Percentiles rank a stretch among this genome's conserved stretches.
These are phyloP conservation scores for Odontomyia ornata DNA, from an alignment of 2,888 invertebrate species.

Conservation along the genomic window DNA sequence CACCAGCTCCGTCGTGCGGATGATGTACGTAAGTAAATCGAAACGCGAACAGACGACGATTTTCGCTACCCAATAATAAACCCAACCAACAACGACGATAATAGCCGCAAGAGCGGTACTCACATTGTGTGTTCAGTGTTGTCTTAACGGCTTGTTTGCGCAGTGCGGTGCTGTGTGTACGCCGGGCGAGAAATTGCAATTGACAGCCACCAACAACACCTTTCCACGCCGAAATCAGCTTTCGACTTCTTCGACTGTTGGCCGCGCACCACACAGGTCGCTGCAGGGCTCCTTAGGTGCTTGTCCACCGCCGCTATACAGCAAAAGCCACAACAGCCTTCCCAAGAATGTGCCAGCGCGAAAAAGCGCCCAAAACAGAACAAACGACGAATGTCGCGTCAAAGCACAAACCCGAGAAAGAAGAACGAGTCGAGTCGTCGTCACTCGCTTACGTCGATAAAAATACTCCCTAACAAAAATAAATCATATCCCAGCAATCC, in stretches of 20 bases:
- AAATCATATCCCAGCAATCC: background rate
- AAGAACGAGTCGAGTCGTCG: background rate
- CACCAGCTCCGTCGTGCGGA: background rate
- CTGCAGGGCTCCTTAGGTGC: background rate
- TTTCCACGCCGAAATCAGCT: constrained; percentile 27
- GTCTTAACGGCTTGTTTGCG: background rate
- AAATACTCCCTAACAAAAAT: constrained; percentile 26
- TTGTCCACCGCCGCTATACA: background rate
- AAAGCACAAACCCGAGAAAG: background rate
- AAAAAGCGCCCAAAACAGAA: constrained; percentile 1
- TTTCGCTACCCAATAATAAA: constrained; percentile 1
- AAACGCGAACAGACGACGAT: background rate
- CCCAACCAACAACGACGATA: constrained; percentile 15
- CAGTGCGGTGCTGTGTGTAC: background rate
- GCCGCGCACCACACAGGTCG: background rate
- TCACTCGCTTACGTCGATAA: background rate
- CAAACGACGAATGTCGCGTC: background rate
- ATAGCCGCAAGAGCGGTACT: background rate
- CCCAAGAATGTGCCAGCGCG: constrained; percentile 20
- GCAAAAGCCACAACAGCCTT: constrained; percentile 19
- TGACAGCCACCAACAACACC: constrained; percentile 32
- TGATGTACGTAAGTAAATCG: constrained; percentile 20
- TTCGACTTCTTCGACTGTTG: background rate
- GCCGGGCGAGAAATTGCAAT: constrained; percentile 2
- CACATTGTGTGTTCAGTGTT: constrained; percentile 7